Evolutionary conservation across 1,140 invertebrate species (phyloP).

Genomic region (Bombus fervidus): DNA sequence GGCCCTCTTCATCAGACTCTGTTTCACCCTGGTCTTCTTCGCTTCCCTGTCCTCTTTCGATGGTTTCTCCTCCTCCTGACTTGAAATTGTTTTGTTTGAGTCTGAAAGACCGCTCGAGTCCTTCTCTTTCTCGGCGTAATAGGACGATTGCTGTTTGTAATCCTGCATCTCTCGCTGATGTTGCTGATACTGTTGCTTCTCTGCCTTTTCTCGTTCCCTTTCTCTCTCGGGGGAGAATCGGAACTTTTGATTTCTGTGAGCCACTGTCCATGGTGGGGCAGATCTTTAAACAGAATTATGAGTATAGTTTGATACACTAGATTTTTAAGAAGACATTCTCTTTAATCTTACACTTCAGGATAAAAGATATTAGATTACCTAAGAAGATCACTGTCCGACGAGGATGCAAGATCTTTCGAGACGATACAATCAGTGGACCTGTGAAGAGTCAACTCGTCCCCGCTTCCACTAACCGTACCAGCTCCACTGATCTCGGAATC

Average conservation of each 20-base stretch:
- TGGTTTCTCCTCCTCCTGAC: slow-evolving; percentile 82
- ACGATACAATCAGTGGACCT: slow-evolving; percentile 88
- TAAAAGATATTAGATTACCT: slow-evolving; percentile 68
- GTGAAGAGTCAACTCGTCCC: slow-evolving; percentile 83
- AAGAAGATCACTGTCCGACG: slow-evolving; percentile 85
- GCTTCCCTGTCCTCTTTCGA: slow-evolving; percentile 85
- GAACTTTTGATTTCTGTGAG: slow-evolving; percentile 77
- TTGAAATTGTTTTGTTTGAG: slow-evolving; percentile 83
- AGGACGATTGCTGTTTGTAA: slow-evolving; percentile 59
- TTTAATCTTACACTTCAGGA: no score
- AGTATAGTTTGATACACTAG: not conserved
- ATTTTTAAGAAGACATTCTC: no score
- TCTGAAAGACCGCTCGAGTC: slow-evolving; percentile 79
- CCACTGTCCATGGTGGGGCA: slow-evolving; percentile 79
- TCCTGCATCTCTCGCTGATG: slow-evolving; percentile 61
- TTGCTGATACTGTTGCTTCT: slow-evolving; percentile 70
- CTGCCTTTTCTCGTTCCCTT: slow-evolving; percentile 71
- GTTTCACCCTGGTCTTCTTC: slow-evolving; percentile 88
- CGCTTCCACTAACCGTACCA: slow-evolving; percentile 78
- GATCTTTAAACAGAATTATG: slow-evolving; percentile 67
- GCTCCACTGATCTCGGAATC: slow-evolving; percentile 81
- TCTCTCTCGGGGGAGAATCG: slow-evolving; percentile 79
- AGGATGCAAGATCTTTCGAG: slow-evolving; percentile 84
- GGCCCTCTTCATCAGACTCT: slow-evolving; percentile 90
- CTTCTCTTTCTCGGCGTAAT: slow-evolving; percentile 70